Evolutionary conservation across 2,113 vertebrate genomes (phyloP).

Genomic region (Chaetodon auriga): DNA sequence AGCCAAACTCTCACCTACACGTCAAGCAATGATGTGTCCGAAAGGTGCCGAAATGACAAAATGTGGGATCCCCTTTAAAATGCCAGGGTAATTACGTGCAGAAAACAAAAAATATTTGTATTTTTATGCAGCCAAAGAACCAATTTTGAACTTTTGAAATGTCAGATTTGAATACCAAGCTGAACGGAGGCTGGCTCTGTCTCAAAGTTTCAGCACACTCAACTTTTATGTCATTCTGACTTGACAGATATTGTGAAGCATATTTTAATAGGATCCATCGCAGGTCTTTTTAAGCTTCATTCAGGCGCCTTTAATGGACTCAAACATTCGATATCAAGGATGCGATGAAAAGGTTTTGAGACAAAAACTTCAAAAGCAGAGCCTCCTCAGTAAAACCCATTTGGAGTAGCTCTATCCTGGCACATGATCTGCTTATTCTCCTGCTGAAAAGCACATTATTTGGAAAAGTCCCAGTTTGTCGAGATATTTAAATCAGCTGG

Average conservation of each 20-base stretch:
- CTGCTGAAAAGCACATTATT: conserved; percentile 23
- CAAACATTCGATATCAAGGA: neutral
- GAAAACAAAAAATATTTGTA: neutral
- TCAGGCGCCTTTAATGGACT: neutral
- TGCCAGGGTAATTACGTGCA: neutral
- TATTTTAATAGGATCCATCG: neutral
- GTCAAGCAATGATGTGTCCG: neutral
- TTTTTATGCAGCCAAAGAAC: neutral
- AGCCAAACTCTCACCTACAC: neutral
- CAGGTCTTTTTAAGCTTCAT: neutral
- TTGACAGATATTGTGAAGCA: neutral
- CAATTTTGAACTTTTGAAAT: conserved; percentile 2
- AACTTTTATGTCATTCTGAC: conserved; percentile 5
- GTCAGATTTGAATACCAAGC: conserved; percentile 5
- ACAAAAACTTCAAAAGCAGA: conserved; percentile 6
- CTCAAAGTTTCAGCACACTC: neutral
- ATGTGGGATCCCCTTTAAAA: neutral
- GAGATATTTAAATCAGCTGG: conserved; percentile 63
- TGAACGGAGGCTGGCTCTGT: neutral
- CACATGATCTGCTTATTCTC: conserved; percentile 11
- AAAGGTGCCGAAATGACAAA: neutral
- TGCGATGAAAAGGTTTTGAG: neutral
- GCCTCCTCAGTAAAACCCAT: neutral
- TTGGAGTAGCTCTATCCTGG: conserved; percentile 4
- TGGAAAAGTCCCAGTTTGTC: conserved; percentile 36